Evolutionary conservation across 2,888 invertebrate species (phyloP), one percentile per base, ranked within the genome.

Genomic region (Eulithis prunata): DNA sequence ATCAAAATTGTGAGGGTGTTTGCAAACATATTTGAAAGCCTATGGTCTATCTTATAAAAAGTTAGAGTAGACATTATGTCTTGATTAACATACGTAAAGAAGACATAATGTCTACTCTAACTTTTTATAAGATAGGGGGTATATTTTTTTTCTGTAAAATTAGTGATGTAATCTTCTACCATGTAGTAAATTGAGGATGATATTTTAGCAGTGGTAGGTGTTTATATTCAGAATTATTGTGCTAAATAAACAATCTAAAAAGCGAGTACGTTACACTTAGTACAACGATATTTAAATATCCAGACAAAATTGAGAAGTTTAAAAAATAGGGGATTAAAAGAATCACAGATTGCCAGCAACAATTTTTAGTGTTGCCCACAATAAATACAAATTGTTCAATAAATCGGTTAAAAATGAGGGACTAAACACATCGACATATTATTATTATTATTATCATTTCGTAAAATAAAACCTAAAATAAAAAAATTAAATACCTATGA

Each of bases 401-500:
- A 72, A 65, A 78, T 76, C 73, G 76, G 71, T 72, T 71, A 70
- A 75, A 77, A 74, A 75, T 72, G 84, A 86, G 83, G 84, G 86
- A 82, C 78, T 78, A 80, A 82, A 83, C 79, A 80, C 81, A 83
- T 72, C 86, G 89, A 89, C 89, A 91, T 89, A 90, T 21, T 21
- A 21, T 21, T 21, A 21, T 21, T 21, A 21, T 21, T 21, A 21
- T 21, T 21, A 21, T 62, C 89, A 87, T 84, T 85, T 86, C 84
- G 81, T 85, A 86, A 84, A 87, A 87, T 87, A 88, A 86, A 82
- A 38, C 83, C 86, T 89, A 88, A 74, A 74, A 81, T 77, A 82
- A 88, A 87, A 90, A 90, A 87, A 89, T 91, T 91, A 91, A 91
- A 91, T 91, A 92, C 90, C 92, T 92, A 92, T 91, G 92, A 93